These are phyloP conservation scores for Acanthurus tractus DNA, from an alignment of 2,797 vertebrate genomes.

Conservation along the genomic window DNA sequence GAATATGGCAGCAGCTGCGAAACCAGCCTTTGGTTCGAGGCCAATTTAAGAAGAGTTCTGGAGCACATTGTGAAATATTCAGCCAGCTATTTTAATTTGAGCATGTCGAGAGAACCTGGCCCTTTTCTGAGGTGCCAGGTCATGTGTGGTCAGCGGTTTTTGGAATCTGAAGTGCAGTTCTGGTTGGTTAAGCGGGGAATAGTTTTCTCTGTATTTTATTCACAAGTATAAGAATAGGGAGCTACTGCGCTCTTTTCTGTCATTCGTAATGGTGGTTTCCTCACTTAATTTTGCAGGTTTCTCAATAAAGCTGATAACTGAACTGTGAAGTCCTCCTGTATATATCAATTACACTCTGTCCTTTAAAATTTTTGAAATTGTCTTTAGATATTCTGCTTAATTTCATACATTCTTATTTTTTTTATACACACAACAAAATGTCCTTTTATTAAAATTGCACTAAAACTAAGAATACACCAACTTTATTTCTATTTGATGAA, in stretches of 20 bases:
- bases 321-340: slow-evolving; percentile 9
- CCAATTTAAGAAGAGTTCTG: slow-evolving; percentile 32
- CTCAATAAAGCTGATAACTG: background rate
- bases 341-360: background rate
- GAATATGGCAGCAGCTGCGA: slow-evolving; percentile 37
- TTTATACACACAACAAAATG: no score
- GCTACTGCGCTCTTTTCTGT: background rate
- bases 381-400: background rate
- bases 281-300: background rate
- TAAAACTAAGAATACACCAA: background rate
- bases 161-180: slow-evolving; percentile 40
- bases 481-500: background rate
- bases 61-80: slow-evolving; percentile 11
- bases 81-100: slow-evolving; percentile 45
- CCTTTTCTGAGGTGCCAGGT: slow-evolving; percentile 52
- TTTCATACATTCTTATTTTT: background rate
- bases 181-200: slow-evolving; percentile 19
- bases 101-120: slow-evolving; percentile 25
- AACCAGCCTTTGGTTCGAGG: slow-evolving; percentile 21
- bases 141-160: slow-evolving; percentile 46
- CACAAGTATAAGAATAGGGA: background rate
- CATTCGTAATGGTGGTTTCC: slow-evolving; percentile 7
- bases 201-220: slow-evolving; percentile 27
- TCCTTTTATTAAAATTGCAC: background rate
- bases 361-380: background rate